Conservation (phyloP, 1,140 invertebrate genomes). For the Dreissena rostriformis region DNA sequence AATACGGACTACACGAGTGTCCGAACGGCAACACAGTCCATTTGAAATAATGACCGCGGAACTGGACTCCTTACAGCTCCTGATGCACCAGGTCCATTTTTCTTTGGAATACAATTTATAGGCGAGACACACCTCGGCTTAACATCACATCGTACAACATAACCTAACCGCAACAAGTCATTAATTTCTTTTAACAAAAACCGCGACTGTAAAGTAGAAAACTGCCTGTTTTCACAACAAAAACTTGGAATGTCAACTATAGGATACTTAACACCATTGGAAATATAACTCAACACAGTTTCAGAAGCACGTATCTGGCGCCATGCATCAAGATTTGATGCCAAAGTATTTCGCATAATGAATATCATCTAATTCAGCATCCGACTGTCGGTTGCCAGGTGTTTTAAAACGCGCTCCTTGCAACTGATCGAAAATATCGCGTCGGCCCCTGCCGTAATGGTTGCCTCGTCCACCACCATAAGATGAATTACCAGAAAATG, state of each 20-base stretch:
- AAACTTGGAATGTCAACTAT: not conserved
- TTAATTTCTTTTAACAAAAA: not conserved
- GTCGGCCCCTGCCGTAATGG: not conserved
- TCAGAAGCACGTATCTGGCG: not conserved
- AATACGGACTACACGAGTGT: not conserved
- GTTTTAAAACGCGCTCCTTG: not conserved
- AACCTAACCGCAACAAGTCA: not conserved
- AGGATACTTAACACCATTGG: conserved; percentile 9
- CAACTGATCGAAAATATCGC: not conserved
- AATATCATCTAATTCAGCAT: not conserved
- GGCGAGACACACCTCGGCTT: not conserved
- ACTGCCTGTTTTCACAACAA: not conserved
- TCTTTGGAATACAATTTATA: conserved; percentile 7
- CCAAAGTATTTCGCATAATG: not conserved
- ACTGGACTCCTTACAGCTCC: not conserved
- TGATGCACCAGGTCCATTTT: not conserved
- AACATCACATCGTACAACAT: not conserved
- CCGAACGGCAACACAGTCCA: not conserved
- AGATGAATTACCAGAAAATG: not conserved
- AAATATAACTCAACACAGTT: not conserved
- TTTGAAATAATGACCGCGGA: not conserved
- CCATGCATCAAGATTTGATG: not conserved
- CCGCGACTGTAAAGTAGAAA: not conserved
- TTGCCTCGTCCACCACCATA: no score
- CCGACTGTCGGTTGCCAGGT: not conserved